Percentiles rank a stretch among this genome's conserved stretches.
Evolutionary conservation across 2,797 vertebrate genomes (phyloP).

Genomic region (Malacoraja senta): DNA sequence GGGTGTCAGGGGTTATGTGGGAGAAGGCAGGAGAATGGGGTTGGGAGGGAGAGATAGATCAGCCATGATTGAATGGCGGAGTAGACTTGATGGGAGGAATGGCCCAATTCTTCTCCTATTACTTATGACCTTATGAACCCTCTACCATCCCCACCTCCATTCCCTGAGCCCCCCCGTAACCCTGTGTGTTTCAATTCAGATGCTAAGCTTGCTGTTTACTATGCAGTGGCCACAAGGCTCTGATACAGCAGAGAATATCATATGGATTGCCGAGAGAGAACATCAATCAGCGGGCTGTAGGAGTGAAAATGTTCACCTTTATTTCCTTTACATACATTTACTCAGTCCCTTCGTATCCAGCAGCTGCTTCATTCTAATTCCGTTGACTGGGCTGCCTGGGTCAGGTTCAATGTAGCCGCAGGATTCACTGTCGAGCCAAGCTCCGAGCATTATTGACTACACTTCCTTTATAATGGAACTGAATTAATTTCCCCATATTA

Average conservation of each 20-base stretch:
- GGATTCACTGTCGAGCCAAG: not conserved
- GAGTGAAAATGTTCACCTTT: conserved; percentile 12
- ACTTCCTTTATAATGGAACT: not conserved
- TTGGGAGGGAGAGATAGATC: too few species aligned
- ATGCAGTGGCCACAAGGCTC: not conserved
- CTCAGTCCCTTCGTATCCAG: not conserved
- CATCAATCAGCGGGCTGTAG: not conserved
- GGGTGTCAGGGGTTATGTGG: too few species aligned
- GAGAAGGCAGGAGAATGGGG: too few species aligned
- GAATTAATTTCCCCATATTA: not conserved
- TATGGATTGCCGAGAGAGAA: not conserved
- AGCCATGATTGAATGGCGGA: too few species aligned
- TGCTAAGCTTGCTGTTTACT: not conserved
- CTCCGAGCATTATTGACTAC: not conserved
- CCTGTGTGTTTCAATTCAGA: not conserved
- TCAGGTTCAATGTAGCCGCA: not conserved
- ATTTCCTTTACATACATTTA: not conserved
- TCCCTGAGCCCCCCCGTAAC: too few species aligned
- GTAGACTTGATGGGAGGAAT: too few species aligned
- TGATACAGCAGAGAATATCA: not conserved
- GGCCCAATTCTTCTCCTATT: too few species aligned
- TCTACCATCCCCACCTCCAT: too few species aligned
- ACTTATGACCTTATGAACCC: too few species aligned
- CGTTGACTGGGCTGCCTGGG: not conserved
- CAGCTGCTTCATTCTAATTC: not conserved